Percentiles rank a stretch among this genome's conserved stretches.
These are phyloP conservation scores for Himalopsyche tibetana DNA, from an alignment of 2,888 invertebrate species.

Conservation along the genomic window DNA sequence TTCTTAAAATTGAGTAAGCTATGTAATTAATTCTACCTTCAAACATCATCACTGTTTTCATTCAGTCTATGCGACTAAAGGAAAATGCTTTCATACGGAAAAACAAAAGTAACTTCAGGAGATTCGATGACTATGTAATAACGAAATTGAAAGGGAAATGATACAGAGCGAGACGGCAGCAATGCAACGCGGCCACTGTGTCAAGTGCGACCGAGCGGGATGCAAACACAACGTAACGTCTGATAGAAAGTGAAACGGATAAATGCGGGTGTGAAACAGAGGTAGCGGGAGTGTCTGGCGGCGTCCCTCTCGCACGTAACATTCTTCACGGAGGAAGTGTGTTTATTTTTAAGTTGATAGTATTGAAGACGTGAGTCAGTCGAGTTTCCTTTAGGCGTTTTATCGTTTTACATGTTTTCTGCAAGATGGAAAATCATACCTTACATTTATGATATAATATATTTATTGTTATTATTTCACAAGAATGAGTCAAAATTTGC, in stretches of 20 bases:
- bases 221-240: constrained; percentile 51
- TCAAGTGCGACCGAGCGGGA: constrained; percentile 49
- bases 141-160: constrained; percentile 33
- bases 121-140: constrained; percentile 24
- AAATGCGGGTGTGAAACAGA: constrained; percentile 28
- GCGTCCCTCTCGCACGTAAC: constrained; percentile 48
- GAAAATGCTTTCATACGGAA: not conserved
- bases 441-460: too few species aligned
- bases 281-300: not conserved
- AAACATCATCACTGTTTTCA: too few species aligned
- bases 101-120: not conserved
- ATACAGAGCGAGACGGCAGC: constrained; percentile 42
- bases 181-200: constrained; percentile 47
- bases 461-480: too few species aligned
- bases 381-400: constrained; percentile 12
- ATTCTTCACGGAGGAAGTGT: constrained; percentile 44
- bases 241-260: constrained; percentile 61
- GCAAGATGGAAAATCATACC: too few species aligned
- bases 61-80: not conserved
- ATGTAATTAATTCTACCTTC: too few species aligned
- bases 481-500: too few species aligned
- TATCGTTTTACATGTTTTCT: not conserved
- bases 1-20: too few species aligned
- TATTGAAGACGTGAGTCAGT: constrained; percentile 14
- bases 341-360: constrained; percentile 22